phyloP scores from a whole-genome alignment of 1,140 invertebrate species.

The Micrasema longulum region DNA sequence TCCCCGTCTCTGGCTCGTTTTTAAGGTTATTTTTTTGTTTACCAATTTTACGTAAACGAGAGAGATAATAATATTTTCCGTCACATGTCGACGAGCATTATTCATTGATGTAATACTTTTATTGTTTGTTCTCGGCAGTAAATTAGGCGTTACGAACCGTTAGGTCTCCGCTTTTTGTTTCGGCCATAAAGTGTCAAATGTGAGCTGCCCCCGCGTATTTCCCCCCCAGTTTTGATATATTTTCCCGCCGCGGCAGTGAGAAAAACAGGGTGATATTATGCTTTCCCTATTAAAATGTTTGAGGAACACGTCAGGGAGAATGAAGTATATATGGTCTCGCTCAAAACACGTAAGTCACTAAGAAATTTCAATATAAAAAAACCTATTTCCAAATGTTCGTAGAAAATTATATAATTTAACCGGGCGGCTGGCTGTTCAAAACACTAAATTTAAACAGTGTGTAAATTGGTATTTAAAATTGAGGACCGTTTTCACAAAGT shows the following conservation, averaged over 20 bases:
- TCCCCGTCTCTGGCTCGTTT: not conserved
- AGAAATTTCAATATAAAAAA: too few relatives aligned
- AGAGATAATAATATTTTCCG: constrained; percentile 21
- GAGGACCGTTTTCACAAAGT: too few relatives aligned
- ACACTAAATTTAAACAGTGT: too few relatives aligned
- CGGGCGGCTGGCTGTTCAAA: too few relatives aligned
- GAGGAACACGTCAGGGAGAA: not conserved
- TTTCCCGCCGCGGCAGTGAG: not conserved
- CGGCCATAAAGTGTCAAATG: constrained; percentile 13
- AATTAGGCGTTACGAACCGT: constrained; percentile 17
- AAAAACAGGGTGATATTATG: not conserved
- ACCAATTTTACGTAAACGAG: constrained; percentile 4
- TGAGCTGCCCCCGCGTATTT: not conserved
- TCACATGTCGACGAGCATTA: constrained; percentile 27
- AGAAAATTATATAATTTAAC: too few relatives aligned
- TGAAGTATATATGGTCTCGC: not conserved
- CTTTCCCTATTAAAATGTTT: constrained; percentile 10
- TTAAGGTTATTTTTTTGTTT: constrained; percentile 14
- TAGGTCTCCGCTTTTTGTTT: constrained; percentile 17
- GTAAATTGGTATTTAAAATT: too few relatives aligned
- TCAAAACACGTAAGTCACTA: constrained; percentile 23
- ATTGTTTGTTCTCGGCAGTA: constrained; percentile 8
- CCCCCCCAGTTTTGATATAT: constrained; percentile 3
- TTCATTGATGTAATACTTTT: constrained; percentile 37
- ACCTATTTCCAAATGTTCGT: too few relatives aligned